Base-by-base conservation (phyloP, 2,797 vertebrate genomes). In the Muscicapa comitata region DNA sequence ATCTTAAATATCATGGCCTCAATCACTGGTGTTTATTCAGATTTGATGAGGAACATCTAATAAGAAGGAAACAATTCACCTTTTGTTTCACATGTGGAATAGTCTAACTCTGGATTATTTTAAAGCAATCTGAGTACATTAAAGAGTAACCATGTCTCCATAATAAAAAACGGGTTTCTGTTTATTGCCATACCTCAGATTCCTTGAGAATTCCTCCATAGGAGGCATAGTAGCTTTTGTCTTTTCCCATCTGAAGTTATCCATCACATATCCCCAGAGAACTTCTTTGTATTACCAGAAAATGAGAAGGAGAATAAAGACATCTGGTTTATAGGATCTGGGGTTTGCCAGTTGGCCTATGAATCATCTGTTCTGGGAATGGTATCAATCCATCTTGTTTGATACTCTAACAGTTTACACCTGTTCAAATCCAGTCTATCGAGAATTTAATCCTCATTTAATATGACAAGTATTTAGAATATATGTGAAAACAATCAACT, bases 241-340 rank as follows among this genome's bases (percentile, higher is more conserved):
- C 14, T 62, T 81, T 85, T 70, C n/a, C 8, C 3, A 51, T 42
- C 33, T 83, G 38, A 72, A 72, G 13, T 24, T 54, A 29, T 13
- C 48, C 8, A 43, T 33, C n/a, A 68, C 23, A 33, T 43, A 86
- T 38, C n/a, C 9, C 35, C 35, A 55, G 62, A 50, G 47, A 76
- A 54, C 2, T 38, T 53, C 14, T 68, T 63, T 78, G 25, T 68
- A 43, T 57, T 50, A 92, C 4, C 8, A 58, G 13, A 88, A 86
- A 72, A 65, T 47, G 3, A 86, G 45, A 67, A 77, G 24, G 31
- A 86, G 90, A 72, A 61, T 85, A 96, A 67, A 75, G 11, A 51
- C 54, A 90, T 68, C 61, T 84, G 55, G 21, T 71, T 62, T 59
- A 72, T 24, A 72, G 29, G 11, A 77, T 81, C 70, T 72, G 16